A percentile compares a stretch with the other conserved stretches of the same genome.
These are phyloP conservation scores for Macquaria australasica DNA, from an alignment of 2,113 vertebrate genomes.

Conservation along the genomic window DNA sequence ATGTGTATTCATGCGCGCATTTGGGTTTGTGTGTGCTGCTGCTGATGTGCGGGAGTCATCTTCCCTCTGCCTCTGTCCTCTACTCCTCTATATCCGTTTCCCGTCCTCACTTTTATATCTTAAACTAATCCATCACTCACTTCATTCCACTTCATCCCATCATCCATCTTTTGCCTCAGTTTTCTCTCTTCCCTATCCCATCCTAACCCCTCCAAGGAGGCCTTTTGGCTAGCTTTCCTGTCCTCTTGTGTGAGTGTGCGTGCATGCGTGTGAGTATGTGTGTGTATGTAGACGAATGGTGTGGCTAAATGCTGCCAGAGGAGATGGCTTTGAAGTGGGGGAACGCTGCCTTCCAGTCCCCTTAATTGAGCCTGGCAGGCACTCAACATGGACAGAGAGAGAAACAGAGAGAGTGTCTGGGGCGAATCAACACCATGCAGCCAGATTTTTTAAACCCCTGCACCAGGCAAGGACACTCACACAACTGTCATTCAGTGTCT, in stretches of 20 bases:
- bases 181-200: slow-evolving; percentile 39
- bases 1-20: slow-evolving; percentile 9
- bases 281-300: slow-evolving; percentile 54
- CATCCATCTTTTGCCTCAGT: slow-evolving; percentile 44
- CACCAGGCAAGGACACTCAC: slow-evolving; percentile 65
- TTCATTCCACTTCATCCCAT: slow-evolving; percentile 57
- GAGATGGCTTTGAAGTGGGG: slow-evolving; percentile 78
- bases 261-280: slow-evolving; percentile 25
- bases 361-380: slow-evolving; percentile 77
- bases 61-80: slow-evolving; percentile 29
- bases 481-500: slow-evolving; percentile 54
- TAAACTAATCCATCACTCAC: slow-evolving; percentile 58
- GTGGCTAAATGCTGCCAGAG: slow-evolving; percentile 76
- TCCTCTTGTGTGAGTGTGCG: slow-evolving; percentile 33
- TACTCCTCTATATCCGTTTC: slow-evolving; percentile 7
- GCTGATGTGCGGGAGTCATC: slow-evolving; percentile 23
- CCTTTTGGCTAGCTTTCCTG: slow-evolving; percentile 52
- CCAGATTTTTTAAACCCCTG: slow-evolving; percentile 63
- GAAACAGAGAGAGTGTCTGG: slow-evolving; percentile 48
- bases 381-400: slow-evolving; percentile 66
- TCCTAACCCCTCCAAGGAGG: slow-evolving; percentile 52
- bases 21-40: slow-evolving; percentile 7
- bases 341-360: slow-evolving; percentile 67
- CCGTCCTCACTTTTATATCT: slow-evolving; percentile 52
- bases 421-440: slow-evolving; percentile 62